Percentiles rank a stretch among this genome's conserved stretches.
Evolutionary conservation across 2,113 vertebrate species (phyloP).

Genomic region (Lophius piscatorius): DNA sequence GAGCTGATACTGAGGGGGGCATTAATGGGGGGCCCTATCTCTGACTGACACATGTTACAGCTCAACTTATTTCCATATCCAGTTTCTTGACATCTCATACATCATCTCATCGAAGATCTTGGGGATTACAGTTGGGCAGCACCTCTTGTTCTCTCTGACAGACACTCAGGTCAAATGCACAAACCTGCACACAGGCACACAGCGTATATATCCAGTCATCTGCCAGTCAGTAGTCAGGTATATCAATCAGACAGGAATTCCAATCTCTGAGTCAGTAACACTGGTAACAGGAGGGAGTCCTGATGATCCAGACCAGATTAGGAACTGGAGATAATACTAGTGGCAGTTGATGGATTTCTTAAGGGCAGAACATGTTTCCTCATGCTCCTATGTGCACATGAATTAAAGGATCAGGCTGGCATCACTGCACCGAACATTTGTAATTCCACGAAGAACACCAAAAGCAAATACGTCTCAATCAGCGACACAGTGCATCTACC

Average conservation of each 20-base stretch:
- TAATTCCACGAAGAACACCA: conserved; percentile 2
- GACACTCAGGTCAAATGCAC: not conserved
- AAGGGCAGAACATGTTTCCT: conserved; percentile 10
- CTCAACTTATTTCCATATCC: conserved; percentile 40
- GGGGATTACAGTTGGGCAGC: conserved; percentile 10
- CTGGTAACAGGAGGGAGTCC: conserved; percentile 20
- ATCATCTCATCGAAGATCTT: conserved; percentile 18
- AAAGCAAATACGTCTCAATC: not conserved
- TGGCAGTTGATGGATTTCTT: conserved; percentile 5
- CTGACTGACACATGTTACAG: conserved; percentile 39
- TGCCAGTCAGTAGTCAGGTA: conserved; percentile 52
- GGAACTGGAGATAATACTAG: conserved; percentile 15
- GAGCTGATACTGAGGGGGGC: not conserved
- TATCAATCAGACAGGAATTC: conserved; percentile 69
- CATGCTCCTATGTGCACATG: conserved; percentile 8
- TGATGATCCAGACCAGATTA: conserved; percentile 42
- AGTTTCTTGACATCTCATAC: conserved; percentile 8
- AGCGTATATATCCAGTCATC: conserved; percentile 39
- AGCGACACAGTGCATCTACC: no score
- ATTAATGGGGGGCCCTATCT: not conserved
- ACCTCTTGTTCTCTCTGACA: conserved; percentile 32
- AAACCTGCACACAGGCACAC: no score
- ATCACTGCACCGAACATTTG: not conserved
- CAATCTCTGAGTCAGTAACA: conserved; percentile 60
- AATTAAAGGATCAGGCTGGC: conserved; percentile 1